Evolutionary conservation across 2,888 invertebrate genomes (phyloP), one percentile per base, ranked within the genome.

Genomic region (Actias luna): DNA sequence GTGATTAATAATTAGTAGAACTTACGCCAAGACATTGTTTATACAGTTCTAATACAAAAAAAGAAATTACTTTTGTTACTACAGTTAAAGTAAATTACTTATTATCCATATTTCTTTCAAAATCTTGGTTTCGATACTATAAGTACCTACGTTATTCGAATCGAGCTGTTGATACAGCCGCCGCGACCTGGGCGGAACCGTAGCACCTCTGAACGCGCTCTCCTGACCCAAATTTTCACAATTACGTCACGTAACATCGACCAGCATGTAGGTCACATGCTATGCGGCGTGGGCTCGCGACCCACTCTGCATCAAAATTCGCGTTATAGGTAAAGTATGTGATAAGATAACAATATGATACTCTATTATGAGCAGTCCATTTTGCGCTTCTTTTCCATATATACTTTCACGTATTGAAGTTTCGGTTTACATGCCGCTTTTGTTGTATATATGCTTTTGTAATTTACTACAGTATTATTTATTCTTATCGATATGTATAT

Each of bases 201-300:
- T 64, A 58, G 61, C 73, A 72, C 69, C 66, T 78, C 77, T 70
- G 73, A 78, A 77, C 72, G 76, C 81, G 88, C 79, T 85, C 87
- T 82, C 83, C 75, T 92, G 89, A 90, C 92, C 91, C 84, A 89
- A 84, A 91, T 92, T 84, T 87, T 79, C 76, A 76, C 76, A 75
- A 76, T 87, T 88, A 90, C 90, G 90, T 91, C 92, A 90, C 81
- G 72, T 80, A 83, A 77, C 80, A 79, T 75, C 79, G 83, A 77
- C 80, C 79, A 81, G 78, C 76, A 88, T 84, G 84, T 88, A 81
- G 89, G 87, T 85, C 87, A n/a, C n/a, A 77, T 71, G 75, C 75
- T 80, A 77, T 74, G 74, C 74, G 73, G 64, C 39, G 29, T 36
- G 31, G 35, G 36, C 25, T 25, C 33, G 18, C 78, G 73, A 72